These are phyloP conservation scores for Acipenser transmontanus DNA, from an alignment of 2,797 vertebrate genomes.

Conservation along the genomic window DNA sequence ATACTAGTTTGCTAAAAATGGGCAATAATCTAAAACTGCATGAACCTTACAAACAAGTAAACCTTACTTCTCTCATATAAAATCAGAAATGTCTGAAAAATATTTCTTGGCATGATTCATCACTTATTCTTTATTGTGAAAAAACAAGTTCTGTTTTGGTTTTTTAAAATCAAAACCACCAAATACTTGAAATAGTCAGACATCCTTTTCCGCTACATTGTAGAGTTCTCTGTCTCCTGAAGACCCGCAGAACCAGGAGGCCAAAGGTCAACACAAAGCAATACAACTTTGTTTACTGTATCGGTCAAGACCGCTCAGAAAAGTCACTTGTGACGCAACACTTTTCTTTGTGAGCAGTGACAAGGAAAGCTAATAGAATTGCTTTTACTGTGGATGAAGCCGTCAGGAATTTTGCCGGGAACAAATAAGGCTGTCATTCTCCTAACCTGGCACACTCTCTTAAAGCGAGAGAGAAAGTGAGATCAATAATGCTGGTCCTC, in stretches of 20 bases:
- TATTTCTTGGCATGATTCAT: too few species aligned
- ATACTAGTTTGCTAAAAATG: too few species aligned
- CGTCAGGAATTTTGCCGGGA: slow-evolving; percentile 8
- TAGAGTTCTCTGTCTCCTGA: neutral
- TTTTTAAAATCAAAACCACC: too few species aligned
- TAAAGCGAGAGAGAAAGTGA: neutral
- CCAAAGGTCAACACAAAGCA: neutral
- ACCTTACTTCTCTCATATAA: too few species aligned
- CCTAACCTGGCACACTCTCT: neutral
- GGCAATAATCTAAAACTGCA: too few species aligned
- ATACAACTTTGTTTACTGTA: slow-evolving; percentile 4
- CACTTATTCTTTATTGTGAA: too few species aligned
- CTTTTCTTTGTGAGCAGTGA: slow-evolving; percentile 16
- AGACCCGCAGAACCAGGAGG: slow-evolving; percentile 20
- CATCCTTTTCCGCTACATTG: too few species aligned
- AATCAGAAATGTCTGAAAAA: too few species aligned
- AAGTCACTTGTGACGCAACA: neutral
- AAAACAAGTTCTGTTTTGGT: too few species aligned
- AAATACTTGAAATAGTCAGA: too few species aligned
- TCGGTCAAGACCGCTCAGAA: slow-evolving; percentile 24
- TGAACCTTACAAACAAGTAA: too few species aligned
- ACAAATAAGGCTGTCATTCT: slow-evolving; percentile 6
- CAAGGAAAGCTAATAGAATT: slow-evolving; percentile 9
- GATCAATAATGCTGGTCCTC: slow-evolving; percentile 16
- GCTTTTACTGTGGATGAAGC: slow-evolving; percentile 11